Base-by-base conservation (phyloP, 1,140 invertebrate species). In the Latrodectus geometricus region DNA sequence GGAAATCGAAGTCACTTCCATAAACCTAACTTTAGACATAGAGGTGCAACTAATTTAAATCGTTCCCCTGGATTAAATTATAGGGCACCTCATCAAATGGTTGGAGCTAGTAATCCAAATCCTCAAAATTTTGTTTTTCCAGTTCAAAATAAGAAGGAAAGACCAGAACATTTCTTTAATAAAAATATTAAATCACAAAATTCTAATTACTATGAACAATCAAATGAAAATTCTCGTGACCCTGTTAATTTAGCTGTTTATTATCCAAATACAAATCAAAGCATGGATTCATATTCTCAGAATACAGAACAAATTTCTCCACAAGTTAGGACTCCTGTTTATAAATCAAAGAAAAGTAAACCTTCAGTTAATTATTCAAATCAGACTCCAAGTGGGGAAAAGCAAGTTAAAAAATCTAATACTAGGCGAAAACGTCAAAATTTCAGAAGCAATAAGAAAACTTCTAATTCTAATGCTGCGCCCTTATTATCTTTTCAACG, bases 401-500 rank as follows among this genome's bases (percentile, higher is more conserved):
- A 23, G n/a, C n/a, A 15, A 15, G 68, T n/a, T 69, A 69, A 11
- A 48, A 73, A 49, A 73, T 4, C 15, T 11, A 49, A 49, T 12
- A 73, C 23, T 17, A 83, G 56, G n/a, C 15, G 8, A 50, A 73
- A 54, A 9, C 56, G 70, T 74, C 21, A 21, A 20, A 21, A 74
- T 65, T 74, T 54, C n/a, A 65, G 54, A 35, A 74, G 61, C 50
- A 73, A 82, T 11, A 83, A 61, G 15, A 69, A 69, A 69, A 69
- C 17, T 0, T 7, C 70, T 48, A 21, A 14, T 48, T n/a, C 0
- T 3, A 49, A 48, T 23, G 70, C 54, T 49, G 23, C 35, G 9
- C 69, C 80, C 15, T 65, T 83, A 65, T 65, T 83, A 49, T 74
- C 80, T 35, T 83, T 83, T 74, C 35, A 73, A n/a, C 17, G 54